Base-by-base conservation (phyloP, 1,140 invertebrate genomes). In the Ericerus pela region DNA sequence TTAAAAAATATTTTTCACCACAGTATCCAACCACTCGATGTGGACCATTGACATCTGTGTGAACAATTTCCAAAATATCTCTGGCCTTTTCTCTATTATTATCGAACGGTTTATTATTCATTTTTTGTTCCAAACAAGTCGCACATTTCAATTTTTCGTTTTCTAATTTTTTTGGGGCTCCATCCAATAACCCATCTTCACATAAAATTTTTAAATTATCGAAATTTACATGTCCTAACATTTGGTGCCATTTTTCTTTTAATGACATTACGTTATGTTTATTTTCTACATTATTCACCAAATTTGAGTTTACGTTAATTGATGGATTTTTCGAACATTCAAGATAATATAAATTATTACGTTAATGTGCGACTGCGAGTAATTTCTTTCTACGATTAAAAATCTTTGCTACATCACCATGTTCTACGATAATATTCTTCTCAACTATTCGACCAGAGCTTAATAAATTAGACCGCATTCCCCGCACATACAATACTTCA, bases 1-100 rank as follows among this genome's bases (percentile, higher is more conserved):
- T 59, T 2, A 64, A 54, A 47, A 62, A 62, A 43, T 65, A 68
- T n/a, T 54, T 60, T 55, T 61, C 58, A 37, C 59, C 60, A 30
- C 61, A 55, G 28, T 47, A 37, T 11, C 61, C 47, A 14, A 53
- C 22, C 2, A 56, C 29, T 31, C 24, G 33, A 20, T 56, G 51
- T 26, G 62, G 59, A 18, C 55, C 60, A 55, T 29, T 38, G 30
- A 64, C 53, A 58, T 64, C 63, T 10, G 58, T 60, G 37, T 67
- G 64, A 10, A 67, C 54, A 0, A 66, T 31, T 52, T 62, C 61
- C 43, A 63, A 47, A 11, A 62, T 37, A 18, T 54, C 52, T 37
- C 59, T 51, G 30, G 54, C 53, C 30, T 53, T 53, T 20, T 26
- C 30, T 20, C 18, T 55, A 53, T 43, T 54, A n/a, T 26, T 31